Conservation (phyloP, 2,113 vertebrate genomes). For the Aix galericulata region DNA sequence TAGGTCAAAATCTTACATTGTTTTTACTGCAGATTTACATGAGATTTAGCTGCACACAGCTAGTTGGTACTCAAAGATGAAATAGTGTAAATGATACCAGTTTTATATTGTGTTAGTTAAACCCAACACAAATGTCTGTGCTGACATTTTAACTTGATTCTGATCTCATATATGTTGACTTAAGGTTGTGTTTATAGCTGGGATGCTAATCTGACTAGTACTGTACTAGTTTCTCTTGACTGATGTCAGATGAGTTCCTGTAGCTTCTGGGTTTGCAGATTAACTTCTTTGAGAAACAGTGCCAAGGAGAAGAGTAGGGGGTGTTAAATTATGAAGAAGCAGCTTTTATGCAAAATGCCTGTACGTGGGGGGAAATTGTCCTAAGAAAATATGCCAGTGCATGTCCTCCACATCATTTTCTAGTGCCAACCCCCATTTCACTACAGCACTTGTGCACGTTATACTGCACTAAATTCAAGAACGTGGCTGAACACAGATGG, state of each 20-base stretch:
- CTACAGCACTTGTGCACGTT: neutral
- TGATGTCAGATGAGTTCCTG: neutral
- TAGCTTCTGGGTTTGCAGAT: neutral
- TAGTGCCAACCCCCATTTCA: neutral
- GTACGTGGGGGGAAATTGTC: neutral
- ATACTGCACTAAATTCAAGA: neutral
- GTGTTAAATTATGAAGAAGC: neutral
- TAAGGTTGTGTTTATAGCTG: neutral
- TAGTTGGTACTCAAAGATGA: neutral
- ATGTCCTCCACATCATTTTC: neutral
- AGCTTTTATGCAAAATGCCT: neutral
- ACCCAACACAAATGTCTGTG: neutral
- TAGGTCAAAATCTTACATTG: neutral
- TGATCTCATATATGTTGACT: neutral
- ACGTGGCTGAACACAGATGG: neutral
- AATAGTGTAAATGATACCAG: neutral
- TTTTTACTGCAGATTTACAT: neutral
- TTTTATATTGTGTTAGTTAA: neutral
- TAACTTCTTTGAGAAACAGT: neutral
- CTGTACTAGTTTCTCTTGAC: neutral
- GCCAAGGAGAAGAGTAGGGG: neutral
- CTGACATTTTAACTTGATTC: neutral
- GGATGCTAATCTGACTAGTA: neutral
- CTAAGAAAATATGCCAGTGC: neutral
- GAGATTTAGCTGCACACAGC: neutral